Base-by-base conservation (phyloP, 2,797 vertebrate genomes). In the Kryptolebias ocellatus region DNA sequence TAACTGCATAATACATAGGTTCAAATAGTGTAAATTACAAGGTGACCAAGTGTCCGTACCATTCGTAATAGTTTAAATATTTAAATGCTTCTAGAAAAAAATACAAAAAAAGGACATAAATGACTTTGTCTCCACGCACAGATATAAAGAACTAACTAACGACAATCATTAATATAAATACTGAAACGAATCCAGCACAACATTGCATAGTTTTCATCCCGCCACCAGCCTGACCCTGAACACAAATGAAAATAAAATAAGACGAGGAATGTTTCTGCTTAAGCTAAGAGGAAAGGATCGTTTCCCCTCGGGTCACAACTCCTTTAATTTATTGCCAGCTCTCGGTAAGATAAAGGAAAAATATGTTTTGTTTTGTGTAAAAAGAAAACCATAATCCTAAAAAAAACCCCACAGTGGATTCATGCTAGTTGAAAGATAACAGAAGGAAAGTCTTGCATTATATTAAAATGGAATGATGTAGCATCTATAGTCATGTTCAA, bases 231-330 rank as follows among this genome's bases (percentile, higher is more conserved):
- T 57, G 15, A 53, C 12, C 17, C 1, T 34, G 37, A 61, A 65
- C 17, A 10, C 14, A 79, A 51, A 60, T 9, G 9, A 11, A 62
- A 72, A 18, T 42, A 24, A 62, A 5, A 51, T n/a, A 24, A 2
- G 66, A 6, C 6, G 64, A 68, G 79, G 77, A 89, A 88, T 78
- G 68, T 80, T 50, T 56, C 14, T 2, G 65, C 61, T 39, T 9
- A 12, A 63, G 39, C 4, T 8, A 37, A 53, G 18, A 29, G 11
- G 9, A 46, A 18, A 46, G 1, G 1, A 54, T 31, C 0, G 0
- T 29, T 46, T 60, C 1, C 47, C 1, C 27, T 58, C 15, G 17
- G 18, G 47, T 28, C 18, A 24, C 18, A 0, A 3, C 10, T 39
- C n/a, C 14, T 24, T 44, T 12, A 3, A 39, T 27, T 61, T 51